A percentile compares a stretch with the other conserved stretches of the same genome.
phyloP scores from a whole-genome alignment of 2,888 invertebrate species.

The Crioceris asparagi region DNA sequence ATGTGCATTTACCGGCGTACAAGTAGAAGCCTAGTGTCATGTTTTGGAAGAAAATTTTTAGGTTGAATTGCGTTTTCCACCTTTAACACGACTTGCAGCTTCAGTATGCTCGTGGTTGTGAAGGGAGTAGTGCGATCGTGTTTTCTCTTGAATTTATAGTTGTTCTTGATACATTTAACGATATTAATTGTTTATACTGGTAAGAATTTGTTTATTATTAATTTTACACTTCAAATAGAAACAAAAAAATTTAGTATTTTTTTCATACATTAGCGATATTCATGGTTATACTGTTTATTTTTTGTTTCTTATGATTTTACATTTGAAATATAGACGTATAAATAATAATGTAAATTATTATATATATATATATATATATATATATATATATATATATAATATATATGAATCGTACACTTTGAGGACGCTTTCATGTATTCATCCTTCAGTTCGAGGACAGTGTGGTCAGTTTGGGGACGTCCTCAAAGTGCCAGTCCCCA shows the following conservation, averaged over 20 bases:
- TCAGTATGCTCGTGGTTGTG: constrained; percentile 6
- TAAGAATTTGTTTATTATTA: constrained; percentile 7
- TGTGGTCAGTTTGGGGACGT: too few species aligned
- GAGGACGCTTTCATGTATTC: too few species aligned
- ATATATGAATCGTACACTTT: too few species aligned
- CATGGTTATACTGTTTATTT: background rate
- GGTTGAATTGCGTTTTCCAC: constrained; percentile 5
- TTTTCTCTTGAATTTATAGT: constrained; percentile 8
- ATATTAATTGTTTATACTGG: constrained; percentile 8
- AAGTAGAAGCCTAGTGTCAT: too few species aligned
- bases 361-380: constrained; percentile 4
- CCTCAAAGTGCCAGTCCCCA: too few species aligned
- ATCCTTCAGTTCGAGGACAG: too few species aligned
- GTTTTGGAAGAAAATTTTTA: constrained; percentile 1
- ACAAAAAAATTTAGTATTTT: background rate
- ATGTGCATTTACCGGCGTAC: too few species aligned
- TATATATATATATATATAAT: background rate
- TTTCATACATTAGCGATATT: constrained; percentile 3
- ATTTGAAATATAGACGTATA: constrained; percentile 4
- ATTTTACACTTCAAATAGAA: constrained; percentile 5
- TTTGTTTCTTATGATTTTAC: background rate
- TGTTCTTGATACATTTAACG: too few species aligned
- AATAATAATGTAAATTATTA: constrained; percentile 4
- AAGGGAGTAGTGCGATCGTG: constrained; percentile 6
- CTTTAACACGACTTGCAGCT: constrained; percentile 4